These are phyloP conservation scores for Salvelinus namaycush DNA, from an alignment of 2,113 vertebrate species.

Conservation along the genomic window DNA sequence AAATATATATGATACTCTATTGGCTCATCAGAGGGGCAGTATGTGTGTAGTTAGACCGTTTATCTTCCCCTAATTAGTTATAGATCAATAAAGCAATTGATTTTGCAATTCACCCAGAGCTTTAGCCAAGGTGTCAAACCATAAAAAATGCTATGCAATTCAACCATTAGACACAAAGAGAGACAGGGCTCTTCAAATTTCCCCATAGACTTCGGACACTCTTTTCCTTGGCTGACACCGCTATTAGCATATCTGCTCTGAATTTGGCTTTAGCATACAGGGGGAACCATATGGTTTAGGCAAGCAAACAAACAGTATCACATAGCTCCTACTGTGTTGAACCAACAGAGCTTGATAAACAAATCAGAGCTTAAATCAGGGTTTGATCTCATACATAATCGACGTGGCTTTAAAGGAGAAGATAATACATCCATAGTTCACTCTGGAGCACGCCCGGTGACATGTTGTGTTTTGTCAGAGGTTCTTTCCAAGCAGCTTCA, in stretches of 20 bases:
- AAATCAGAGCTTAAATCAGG: constrained; percentile 32
- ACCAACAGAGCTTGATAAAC: constrained; percentile 17
- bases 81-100: constrained; percentile 80
- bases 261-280: neutral
- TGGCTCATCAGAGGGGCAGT: constrained; percentile 72
- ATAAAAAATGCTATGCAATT: constrained; percentile 56
- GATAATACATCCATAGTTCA: constrained; percentile 47
- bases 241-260: constrained; percentile 37
- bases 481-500: constrained; percentile 57
- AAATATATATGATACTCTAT: constrained; percentile 65
- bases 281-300: neutral
- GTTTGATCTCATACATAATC: constrained; percentile 38
- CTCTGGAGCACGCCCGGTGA: constrained; percentile 49
- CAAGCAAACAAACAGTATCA: constrained; percentile 32
- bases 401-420: constrained; percentile 25
- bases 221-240: constrained; percentile 26
- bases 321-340: constrained; percentile 15
- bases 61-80: constrained; percentile 79
- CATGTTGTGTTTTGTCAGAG: constrained; percentile 64
- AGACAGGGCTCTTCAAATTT: constrained; percentile 66
- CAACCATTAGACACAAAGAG: constrained; percentile 60
- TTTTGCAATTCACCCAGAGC: constrained; percentile 70
- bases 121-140: constrained; percentile 66
- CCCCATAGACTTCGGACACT: constrained; percentile 46
- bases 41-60: constrained; percentile 76